phyloP scores from a whole-genome alignment of 2,888 invertebrate genomes.

The Serrognathus titanus region DNA sequence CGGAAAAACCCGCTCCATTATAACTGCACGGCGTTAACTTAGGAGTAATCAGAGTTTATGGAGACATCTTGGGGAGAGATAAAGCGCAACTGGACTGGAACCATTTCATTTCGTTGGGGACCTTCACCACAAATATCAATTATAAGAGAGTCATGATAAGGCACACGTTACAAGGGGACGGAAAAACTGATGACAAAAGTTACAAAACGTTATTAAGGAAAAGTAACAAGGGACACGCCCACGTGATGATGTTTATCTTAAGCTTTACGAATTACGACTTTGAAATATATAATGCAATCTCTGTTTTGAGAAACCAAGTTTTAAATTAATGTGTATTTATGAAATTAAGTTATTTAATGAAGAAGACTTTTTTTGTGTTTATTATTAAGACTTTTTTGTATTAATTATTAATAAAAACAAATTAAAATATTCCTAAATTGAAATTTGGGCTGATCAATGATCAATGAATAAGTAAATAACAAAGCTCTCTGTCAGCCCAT shows the following conservation, averaged over 20 bases:
- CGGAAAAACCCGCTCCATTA: constrained; percentile 1
- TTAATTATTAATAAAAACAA: too few species aligned
- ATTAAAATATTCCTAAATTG: too few species aligned
- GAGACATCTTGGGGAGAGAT: constrained; percentile 47
- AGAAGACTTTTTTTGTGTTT: too few species aligned
- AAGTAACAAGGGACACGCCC: constrained; percentile 13
- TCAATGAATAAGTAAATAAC: constrained; percentile 22
- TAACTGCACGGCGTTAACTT: constrained; percentile 8
- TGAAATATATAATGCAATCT: too few species aligned
- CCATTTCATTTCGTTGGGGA: constrained; percentile 43
- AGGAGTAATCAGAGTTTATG: constrained; percentile 47
- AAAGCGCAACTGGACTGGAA: constrained; percentile 45
- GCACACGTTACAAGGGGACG: constrained; percentile 13
- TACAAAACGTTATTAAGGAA: constrained; percentile 12
- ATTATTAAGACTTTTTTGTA: too few species aligned
- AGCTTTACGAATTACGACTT: not conserved
- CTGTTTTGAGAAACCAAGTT: too few species aligned
- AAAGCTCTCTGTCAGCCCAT: constrained; percentile 17
- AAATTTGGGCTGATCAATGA: constrained; percentile 20
- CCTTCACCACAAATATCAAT: constrained; percentile 46
- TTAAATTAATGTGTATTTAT: too few species aligned
- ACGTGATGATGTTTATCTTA: constrained; percentile 15
- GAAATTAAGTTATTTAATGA: too few species aligned
- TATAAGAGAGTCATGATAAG: constrained; percentile 35
- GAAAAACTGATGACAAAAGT: constrained; percentile 14